Conservation (phyloP, 1,140 invertebrate genomes). For the Ceratina calcarata region DNA sequence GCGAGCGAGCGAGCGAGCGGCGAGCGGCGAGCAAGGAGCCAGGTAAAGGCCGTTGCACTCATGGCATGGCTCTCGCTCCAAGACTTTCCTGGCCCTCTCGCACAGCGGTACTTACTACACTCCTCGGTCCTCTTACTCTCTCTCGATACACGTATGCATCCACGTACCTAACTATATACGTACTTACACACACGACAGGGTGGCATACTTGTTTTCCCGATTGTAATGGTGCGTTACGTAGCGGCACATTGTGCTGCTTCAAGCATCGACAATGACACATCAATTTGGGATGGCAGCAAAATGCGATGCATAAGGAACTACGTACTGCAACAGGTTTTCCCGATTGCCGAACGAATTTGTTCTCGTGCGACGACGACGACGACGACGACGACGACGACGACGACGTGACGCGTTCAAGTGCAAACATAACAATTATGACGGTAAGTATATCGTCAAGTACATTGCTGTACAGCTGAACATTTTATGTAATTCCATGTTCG, state of each 20-base stretch:
- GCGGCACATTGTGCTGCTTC: conserved; percentile 22
- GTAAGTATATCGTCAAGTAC: too few relatives aligned
- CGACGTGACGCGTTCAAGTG: not conserved
- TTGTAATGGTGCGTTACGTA: conserved; percentile 28
- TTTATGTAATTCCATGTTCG: too few relatives aligned
- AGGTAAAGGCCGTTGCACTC: conserved; percentile 74
- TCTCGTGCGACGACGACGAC: not conserved
- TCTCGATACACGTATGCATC: not conserved
- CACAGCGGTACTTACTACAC: conserved; percentile 62
- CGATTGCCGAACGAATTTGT: not conserved
- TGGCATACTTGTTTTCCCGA: conserved; percentile 23
- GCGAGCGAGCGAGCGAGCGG: too few relatives aligned
- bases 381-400: too few relatives aligned
- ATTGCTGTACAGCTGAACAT: too few relatives aligned
- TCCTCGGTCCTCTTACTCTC: conserved; percentile 39
- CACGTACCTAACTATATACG: not conserved
- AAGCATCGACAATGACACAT: conserved; percentile 45
- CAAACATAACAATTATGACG: not conserved
- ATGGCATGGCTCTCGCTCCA: conserved; percentile 22
- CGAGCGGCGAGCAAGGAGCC: conserved; percentile 47
- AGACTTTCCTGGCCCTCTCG: conserved; percentile 35
- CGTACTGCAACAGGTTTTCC: conserved; percentile 11
- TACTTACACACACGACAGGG: not conserved
- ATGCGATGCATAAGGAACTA: not conserved
- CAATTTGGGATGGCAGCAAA: conserved; percentile 33